A percentile compares a stretch with the other conserved stretches of the same genome.
Conservation (phyloP, 2,113 vertebrate genomes). For the Furnarius figulus region DNA sequence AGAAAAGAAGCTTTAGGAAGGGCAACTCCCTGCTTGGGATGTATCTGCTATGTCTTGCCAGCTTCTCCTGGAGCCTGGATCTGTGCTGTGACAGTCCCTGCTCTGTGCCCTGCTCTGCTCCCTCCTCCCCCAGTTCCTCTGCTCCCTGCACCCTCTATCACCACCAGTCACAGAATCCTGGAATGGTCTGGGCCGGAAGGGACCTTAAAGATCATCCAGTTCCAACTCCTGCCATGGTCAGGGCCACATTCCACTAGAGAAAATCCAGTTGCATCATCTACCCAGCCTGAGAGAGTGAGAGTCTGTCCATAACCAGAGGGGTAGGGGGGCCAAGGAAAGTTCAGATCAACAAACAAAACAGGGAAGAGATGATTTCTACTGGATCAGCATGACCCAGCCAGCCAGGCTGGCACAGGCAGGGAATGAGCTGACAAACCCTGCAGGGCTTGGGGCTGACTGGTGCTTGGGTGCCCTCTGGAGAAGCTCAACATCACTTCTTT, state of each 20-base stretch:
- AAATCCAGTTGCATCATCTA: not conserved
- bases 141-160: not conserved
- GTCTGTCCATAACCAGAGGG: not conserved
- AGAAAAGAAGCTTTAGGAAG: not conserved
- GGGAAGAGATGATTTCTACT: not conserved
- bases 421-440: not conserved
- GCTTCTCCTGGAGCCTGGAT: not conserved
- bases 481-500: not conserved
- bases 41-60: rapidly evolving
- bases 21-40: not conserved
- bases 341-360: not conserved
- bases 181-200: not conserved
- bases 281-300: not conserved
- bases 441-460: no score
- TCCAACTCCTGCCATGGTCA: no score
- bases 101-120: not conserved
- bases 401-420: not conserved
- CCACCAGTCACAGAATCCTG: rapidly evolving
- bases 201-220: no score
- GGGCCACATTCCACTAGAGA: no score
- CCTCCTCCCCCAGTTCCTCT: not conserved
- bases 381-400: no score
- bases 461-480: not conserved
- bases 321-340: not conserved
- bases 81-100: not conserved